Evolutionary conservation across 2,888 invertebrate genomes (phyloP), one percentile per base, ranked within the genome.

Genomic region (Athrips mouffetella): DNA sequence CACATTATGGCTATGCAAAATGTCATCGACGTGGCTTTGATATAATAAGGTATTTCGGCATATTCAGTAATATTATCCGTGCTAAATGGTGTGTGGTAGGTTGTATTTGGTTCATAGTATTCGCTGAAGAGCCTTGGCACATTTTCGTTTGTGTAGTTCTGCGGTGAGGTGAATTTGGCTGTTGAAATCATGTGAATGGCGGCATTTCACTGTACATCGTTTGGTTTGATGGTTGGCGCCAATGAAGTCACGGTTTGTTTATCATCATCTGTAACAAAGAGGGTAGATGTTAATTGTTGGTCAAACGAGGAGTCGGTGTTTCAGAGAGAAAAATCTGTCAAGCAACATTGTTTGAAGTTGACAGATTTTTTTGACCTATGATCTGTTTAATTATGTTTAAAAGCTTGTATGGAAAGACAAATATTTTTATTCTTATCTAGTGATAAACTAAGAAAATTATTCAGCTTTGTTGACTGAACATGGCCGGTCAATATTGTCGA

Each of bases 1-100:
- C 95, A 91, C 92, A 98, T 94, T 63, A 98, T 95, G 59, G 94
- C 89, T 67, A 95, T 93, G 80, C 97, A 97, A 65, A 96, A 92
- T 18, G 94, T 91, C 91, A 97, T 96, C 7, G 97, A 96, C 1
- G 95, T 94, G 47, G 94, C 93, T 60, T 95, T 92, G 77, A 97
- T 95, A 89, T 97, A 97, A 70, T 92, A 90, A 59, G 97, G 96
- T 68, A 96, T 91, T 65, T 91, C 90, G 53, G 90, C 90, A 63
- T 85, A 87, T 45, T 86, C 86, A 49, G 81, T 80, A 53, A 74
- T 83, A 58, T 80, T 84, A 11, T 60, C 73, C 33, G 13, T 35
- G 16, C 11, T 11, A 31, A 21, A 21, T 31, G 44, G 21, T 2
- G 30, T 20, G 15, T 42, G 25, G 29, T 29, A 42, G 6, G 29